These are phyloP conservation scores for Tethya wilhelma DNA, from an alignment of 37 sponge, comb jelly and placozoan genomes.

Conservation along the genomic window DNA sequence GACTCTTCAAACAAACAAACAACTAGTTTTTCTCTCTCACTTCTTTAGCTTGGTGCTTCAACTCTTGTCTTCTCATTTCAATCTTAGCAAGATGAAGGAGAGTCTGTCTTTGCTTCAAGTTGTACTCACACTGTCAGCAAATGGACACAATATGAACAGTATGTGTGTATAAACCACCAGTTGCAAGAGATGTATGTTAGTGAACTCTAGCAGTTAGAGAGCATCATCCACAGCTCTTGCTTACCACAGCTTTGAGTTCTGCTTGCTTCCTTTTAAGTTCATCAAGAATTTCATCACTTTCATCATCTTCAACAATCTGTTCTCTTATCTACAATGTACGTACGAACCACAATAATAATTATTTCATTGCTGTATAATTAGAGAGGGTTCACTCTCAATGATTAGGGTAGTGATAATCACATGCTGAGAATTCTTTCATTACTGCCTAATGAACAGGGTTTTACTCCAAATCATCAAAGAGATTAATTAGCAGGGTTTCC, in stretches of 20 bases:
- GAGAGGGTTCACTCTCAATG: no score
- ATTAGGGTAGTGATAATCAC: no score
- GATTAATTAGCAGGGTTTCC: not conserved
- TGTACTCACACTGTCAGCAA: constrained; percentile 56
- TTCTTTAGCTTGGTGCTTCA: constrained; percentile 31
- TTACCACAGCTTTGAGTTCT: constrained; percentile 76
- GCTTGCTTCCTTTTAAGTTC: constrained; percentile 74
- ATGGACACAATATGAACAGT: not conserved
- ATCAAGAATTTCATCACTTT: constrained; percentile 66
- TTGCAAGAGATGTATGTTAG: no score
- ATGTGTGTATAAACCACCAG: not conserved
- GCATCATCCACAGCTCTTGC: no score
- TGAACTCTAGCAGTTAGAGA: no score
- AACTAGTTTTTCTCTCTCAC: constrained; percentile 15
- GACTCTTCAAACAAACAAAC: not conserved
- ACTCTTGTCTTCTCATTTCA: constrained; percentile 74
- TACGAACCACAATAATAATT: not conserved
- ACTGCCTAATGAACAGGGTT: no score
- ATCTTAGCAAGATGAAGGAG: constrained; percentile 38
- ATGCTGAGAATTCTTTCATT: no score
- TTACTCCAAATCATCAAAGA: no score
- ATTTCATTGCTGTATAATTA: no score
- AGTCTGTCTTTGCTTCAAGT: constrained; percentile 40
- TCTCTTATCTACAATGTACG: not conserved
- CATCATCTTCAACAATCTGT: not conserved